Conservation (phyloP, 2,797 vertebrate genomes). For the Clarias pachynema region DNA sequence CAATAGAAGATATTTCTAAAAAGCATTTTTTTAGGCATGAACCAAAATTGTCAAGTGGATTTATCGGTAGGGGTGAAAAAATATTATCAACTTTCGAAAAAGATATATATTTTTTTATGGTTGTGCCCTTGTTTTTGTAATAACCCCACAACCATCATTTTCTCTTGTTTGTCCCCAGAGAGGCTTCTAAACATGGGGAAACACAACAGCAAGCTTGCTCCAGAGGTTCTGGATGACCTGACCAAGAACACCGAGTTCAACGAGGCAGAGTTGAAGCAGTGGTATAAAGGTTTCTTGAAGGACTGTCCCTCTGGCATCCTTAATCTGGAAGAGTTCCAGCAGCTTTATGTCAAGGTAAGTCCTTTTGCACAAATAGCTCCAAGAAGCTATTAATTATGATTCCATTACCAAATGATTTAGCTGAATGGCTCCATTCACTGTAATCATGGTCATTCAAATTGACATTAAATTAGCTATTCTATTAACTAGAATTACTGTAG, state of each 20-base stretch:
- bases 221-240: conserved; percentile 94
- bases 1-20: background rate
- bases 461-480: background rate
- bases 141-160: background rate
- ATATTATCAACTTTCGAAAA: background rate
- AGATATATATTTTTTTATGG: too few relatives aligned
- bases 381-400: background rate
- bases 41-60: background rate
- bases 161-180: conserved; percentile 41
- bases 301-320: conserved; percentile 96
- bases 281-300: conserved; percentile 99
- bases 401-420: background rate
- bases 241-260: conserved; percentile 96
- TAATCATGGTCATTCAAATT: background rate
- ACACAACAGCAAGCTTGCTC: conserved; percentile 96
- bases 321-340: conserved; percentile 97
- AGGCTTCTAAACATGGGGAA: conserved; percentile 86
- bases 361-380: background rate
- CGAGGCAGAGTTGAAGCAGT: conserved; percentile 96
- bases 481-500: background rate
- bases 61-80: background rate
- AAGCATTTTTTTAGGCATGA: background rate
- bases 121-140: background rate
- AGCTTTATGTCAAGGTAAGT: conserved; percentile 95
- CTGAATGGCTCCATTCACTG: background rate